Conservation (phyloP, 2,888 invertebrate genomes). For the Endomychus coccineus region DNA sequence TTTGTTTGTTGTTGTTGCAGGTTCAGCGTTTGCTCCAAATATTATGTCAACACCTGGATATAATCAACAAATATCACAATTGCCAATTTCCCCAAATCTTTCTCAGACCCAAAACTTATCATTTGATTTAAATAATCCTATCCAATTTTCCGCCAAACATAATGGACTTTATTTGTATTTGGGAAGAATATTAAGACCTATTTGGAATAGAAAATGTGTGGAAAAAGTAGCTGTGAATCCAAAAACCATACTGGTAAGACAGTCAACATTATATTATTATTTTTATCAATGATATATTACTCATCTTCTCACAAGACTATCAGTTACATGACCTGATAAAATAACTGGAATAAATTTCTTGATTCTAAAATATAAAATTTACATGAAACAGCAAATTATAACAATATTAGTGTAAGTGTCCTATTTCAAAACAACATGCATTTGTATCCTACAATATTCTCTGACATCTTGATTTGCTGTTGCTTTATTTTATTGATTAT, state of each 20-base stretch:
- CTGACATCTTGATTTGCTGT: no score
- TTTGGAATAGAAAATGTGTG: slow-evolving; percentile 80
- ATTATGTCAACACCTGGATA: slow-evolving; percentile 39
- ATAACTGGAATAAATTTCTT: no score
- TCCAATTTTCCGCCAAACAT: slow-evolving; percentile 69
- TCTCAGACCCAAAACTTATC: slow-evolving; percentile 20
- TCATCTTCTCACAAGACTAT: no score
- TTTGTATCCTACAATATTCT: no score
- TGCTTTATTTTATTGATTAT: no score
- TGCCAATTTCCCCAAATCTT: slow-evolving; percentile 12
- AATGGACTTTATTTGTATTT: slow-evolving; percentile 90
- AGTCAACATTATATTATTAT: no score
- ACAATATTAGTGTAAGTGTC: no score
- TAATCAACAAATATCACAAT: slow-evolving; percentile 22
- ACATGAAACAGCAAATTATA: no score
- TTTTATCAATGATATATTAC: no score
- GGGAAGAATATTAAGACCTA: slow-evolving; percentile 75
- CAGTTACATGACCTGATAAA: no score
- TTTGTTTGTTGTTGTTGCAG: slow-evolving; percentile 16
- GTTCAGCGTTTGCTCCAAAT: slow-evolving; percentile 35
- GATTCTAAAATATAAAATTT: no score
- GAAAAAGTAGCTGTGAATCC: slow-evolving; percentile 50
- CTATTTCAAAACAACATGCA: no score
- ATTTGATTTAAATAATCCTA: slow-evolving; percentile 28
- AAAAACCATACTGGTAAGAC: slow-evolving; percentile 54